These are phyloP conservation scores for Drosophila baimaii DNA, from an alignment of 1,140 invertebrate species.

Conservation along the genomic window DNA sequence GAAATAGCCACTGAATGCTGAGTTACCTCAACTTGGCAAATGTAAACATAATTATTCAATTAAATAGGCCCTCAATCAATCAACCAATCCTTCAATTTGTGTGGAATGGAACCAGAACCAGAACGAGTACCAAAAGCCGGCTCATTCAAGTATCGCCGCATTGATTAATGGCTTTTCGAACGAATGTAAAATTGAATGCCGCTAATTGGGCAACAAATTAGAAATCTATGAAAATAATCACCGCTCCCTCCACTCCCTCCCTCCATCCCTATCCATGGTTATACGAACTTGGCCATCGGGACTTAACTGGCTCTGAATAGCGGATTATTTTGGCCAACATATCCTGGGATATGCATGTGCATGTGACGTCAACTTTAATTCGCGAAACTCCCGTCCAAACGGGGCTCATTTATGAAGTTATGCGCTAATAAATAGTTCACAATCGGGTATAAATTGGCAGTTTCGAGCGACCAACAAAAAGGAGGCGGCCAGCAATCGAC, in stretches of 20 bases:
- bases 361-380: slow-evolving; percentile 31
- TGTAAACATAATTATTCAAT: slow-evolving; percentile 28
- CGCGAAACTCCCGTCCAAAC: slow-evolving; percentile 17
- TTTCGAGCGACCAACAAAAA: slow-evolving; percentile 29
- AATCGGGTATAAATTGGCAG: slow-evolving; percentile 77
- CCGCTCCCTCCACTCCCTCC: slow-evolving; percentile 2
- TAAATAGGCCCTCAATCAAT: slow-evolving; percentile 43
- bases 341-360: slow-evolving; percentile 28
- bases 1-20: background rate
- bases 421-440: slow-evolving; percentile 81
- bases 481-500: too few relatives aligned
- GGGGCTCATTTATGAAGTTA: slow-evolving; percentile 70
- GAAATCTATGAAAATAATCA: slow-evolving; percentile 66
- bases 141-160: slow-evolving; percentile 31
- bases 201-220: slow-evolving; percentile 80
- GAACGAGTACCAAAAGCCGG: too few relatives aligned
- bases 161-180: slow-evolving; percentile 37
- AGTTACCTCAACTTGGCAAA: slow-evolving; percentile 19
- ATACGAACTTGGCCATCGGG: slow-evolving; percentile 19
- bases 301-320: slow-evolving; percentile 65
- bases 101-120: background rate
- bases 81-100: slow-evolving; percentile 21
- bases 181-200: slow-evolving; percentile 55
- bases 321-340: slow-evolving; percentile 47
- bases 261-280: background rate